phyloP scores from a whole-genome alignment of 2,888 invertebrate species.

The Unio delphinus region DNA sequence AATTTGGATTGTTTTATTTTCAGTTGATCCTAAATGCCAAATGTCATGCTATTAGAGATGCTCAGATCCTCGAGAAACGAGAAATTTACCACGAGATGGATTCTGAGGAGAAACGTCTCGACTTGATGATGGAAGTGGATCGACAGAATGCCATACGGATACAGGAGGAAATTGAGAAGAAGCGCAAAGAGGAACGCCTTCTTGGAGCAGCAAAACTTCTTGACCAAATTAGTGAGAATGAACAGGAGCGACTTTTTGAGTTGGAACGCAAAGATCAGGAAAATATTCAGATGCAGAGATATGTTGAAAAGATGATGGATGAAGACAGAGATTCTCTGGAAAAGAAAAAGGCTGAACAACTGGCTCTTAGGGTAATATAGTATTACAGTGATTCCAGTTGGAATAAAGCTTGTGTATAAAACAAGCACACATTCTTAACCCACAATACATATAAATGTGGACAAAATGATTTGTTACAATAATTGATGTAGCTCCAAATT shows the following conservation, averaged over 20 bases:
- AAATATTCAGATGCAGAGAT: conserved; percentile 69
- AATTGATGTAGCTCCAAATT: too few species aligned
- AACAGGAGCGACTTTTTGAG: conserved; percentile 66
- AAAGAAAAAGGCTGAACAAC: conserved; percentile 62
- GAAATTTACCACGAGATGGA: conserved; percentile 67
- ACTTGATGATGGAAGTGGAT: conserved; percentile 72
- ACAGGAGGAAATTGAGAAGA: conserved; percentile 70
- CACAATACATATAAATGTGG: too few species aligned
- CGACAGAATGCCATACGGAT: conserved; percentile 67
- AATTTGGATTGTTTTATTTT: conserved; percentile 6
- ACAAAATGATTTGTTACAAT: too few species aligned
- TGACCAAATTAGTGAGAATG: conserved; percentile 70
- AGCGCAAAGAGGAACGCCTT: conserved; percentile 64
- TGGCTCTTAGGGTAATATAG: conserved; percentile 45
- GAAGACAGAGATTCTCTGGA: conserved; percentile 65
- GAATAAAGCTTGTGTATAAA: too few species aligned
- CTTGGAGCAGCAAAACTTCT: conserved; percentile 68
- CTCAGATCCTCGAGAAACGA: conserved; percentile 70
- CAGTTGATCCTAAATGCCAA: conserved; percentile 71
- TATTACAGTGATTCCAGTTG: conserved; percentile 1
- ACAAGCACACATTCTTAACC: neutral
- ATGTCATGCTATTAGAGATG: conserved; percentile 71
- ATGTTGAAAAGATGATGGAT: conserved; percentile 69
- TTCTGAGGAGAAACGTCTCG: conserved; percentile 68
- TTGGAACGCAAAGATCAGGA: conserved; percentile 71